A percentile compares a stretch with the other conserved stretches of the same genome.
phyloP scores from a whole-genome alignment of 2,888 invertebrate genomes.

The Chaitophorus viminalis region DNA sequence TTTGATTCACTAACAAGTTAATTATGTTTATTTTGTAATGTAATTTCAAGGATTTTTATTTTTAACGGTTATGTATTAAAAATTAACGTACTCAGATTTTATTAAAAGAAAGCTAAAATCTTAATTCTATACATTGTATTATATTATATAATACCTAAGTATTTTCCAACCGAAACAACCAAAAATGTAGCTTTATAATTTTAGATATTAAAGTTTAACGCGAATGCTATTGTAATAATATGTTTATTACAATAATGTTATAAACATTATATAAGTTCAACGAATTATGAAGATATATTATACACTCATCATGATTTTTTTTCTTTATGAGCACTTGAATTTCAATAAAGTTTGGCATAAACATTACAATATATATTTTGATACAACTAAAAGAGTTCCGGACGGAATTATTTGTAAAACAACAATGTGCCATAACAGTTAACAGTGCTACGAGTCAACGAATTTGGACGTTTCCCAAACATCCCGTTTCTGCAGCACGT shows the following conservation, averaged over 20 bases:
- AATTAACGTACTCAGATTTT: too few species aligned
- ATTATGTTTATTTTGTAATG: too few species aligned
- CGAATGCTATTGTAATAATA: background rate
- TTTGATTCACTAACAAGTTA: too few species aligned
- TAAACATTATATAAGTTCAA: too few species aligned
- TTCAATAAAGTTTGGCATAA: background rate
- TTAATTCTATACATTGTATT: too few species aligned
- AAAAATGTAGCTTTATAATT: too few species aligned
- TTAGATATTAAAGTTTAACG: too few species aligned
- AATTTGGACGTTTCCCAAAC: background rate
- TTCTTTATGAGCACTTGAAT: background rate
- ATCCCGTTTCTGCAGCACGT: background rate
- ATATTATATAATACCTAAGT: too few species aligned
- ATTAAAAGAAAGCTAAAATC: too few species aligned
- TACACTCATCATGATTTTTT: background rate
- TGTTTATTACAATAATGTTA: background rate
- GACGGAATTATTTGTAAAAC: background rate
- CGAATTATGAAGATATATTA: background rate
- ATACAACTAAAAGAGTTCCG: background rate
- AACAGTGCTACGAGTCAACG: background rate
- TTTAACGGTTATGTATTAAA: too few species aligned
- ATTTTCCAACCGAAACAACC: too few species aligned
- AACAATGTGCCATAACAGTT: background rate
- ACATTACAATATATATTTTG: background rate
- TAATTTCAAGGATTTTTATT: too few species aligned